A percentile compares a stretch with the other conserved stretches of the same genome.
Evolutionary conservation across 2,113 vertebrate species (phyloP).

Genomic region (Percopsis transmontana): DNA sequence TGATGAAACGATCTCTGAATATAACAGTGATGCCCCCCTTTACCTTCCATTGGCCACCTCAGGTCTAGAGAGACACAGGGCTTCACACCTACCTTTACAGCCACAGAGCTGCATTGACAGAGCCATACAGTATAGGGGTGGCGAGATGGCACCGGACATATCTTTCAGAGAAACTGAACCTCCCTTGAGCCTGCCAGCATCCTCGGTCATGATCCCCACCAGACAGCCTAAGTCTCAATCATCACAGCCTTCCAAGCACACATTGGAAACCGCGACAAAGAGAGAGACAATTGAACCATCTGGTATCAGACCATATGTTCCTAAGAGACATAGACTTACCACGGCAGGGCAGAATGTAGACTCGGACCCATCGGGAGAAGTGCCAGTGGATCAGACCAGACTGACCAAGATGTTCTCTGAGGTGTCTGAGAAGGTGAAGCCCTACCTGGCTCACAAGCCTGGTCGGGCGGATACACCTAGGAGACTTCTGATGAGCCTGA

Average conservation of each 20-base stretch:
- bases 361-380: slow-evolving; percentile 15
- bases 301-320: slow-evolving; percentile 84
- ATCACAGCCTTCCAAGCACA: slow-evolving; percentile 3
- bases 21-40: slow-evolving; percentile 3
- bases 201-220: slow-evolving; percentile 1
- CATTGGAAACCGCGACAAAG: slow-evolving; percentile 39
- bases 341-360: slow-evolving; percentile 15
- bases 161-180: slow-evolving; percentile 8
- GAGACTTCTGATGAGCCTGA: slow-evolving; percentile 77
- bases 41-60: background rate
- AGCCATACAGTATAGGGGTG: background rate
- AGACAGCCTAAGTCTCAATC: background rate
- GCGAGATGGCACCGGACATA: background rate
- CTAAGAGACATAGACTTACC: slow-evolving; percentile 83
- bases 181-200: slow-evolving; percentile 11
- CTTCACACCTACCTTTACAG: slow-evolving; percentile 3
- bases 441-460: slow-evolving; percentile 76
- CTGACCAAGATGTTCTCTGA: slow-evolving; percentile 59
- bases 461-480: slow-evolving; percentile 77
- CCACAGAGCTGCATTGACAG: background rate
- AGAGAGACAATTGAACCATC: slow-evolving; percentile 37
- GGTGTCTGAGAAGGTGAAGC: slow-evolving; percentile 81
- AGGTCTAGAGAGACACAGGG: slow-evolving; percentile 4
- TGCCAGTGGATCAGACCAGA: slow-evolving; percentile 31
- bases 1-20: slow-evolving; percentile 2